Evolutionary conservation across 2,113 vertebrate genomes (phyloP), one percentile per base, ranked within the genome.

Genomic region (Anseranas semipalmata): DNA sequence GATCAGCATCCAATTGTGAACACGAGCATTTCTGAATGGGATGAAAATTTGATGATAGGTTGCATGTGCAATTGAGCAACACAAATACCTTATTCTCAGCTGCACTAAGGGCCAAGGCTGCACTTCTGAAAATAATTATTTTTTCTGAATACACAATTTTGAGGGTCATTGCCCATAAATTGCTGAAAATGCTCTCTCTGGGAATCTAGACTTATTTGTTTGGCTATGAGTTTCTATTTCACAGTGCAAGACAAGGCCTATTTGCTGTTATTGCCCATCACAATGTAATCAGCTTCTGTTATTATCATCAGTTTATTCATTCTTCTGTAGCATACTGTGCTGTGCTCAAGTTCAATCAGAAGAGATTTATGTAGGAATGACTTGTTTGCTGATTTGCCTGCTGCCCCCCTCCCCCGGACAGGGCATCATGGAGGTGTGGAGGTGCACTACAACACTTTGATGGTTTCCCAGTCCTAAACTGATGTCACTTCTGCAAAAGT

Each of bases 121-220:
- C 85, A 76, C 84, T 92, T 78, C 68, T 89, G 95, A 94, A 93
- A 90, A 92, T 77, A 94, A 73, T 93, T 81, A 19, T 79, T 89
- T 89, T 87, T 96, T 95, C 87, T 30, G 62, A 93, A 95, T 93
- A 92, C 50, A 92, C 90, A 84, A 94, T 95, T 94, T 95, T 95
- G 94, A 96, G 97, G 96, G 95, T 97, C 94, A 96, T 97, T 97
- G 96, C 91, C 93, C 79, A 66, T 55, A 93, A 87, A 96, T 63
- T 94, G 92, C 81, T 89, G 90, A 87, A 96, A 96, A 92, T 0
- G 15, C 65, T 75, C 73, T 88, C 95, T 72, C 65, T 94, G 93
- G 63, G 71, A 96, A 94, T 75, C 66, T 77, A 89, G 82, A 52
- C 50, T 94, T 92, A 87, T 93, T 97, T 97, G 85, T 95, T 94